These are phyloP conservation scores for Saguinus imperator DNA, from an alignment of 2,113 vertebrate genomes.

Conservation along the genomic window DNA sequence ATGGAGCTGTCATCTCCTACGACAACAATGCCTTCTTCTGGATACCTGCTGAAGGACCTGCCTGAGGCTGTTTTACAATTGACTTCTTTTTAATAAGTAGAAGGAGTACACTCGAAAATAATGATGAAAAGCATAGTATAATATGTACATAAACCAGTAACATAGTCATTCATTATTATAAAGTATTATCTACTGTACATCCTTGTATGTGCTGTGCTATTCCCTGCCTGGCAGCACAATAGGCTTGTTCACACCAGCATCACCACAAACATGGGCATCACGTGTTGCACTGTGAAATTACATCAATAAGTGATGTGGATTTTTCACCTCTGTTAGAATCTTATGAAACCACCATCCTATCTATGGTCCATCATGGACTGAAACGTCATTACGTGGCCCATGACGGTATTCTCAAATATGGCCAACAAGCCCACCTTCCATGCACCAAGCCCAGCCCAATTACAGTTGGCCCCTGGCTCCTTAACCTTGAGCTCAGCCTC, in stretches of 20 bases:
- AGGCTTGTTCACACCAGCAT: not conserved
- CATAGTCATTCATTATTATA: not conserved
- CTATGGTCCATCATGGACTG: not conserved
- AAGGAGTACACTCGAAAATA: not conserved
- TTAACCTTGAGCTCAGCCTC: not conserved
- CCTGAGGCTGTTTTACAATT: not conserved
- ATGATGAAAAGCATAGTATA: not conserved
- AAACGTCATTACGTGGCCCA: not conserved
- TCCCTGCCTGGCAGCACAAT: not conserved
- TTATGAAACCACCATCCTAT: accelerated
- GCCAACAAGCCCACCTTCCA: accelerated
- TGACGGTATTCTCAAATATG: too few relatives aligned
- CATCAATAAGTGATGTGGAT: not conserved
- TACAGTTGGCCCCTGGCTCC: not conserved
- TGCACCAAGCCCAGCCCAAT: accelerated
- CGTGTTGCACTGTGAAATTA: not conserved
- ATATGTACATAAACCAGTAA: not conserved
- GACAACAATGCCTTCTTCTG: not conserved
- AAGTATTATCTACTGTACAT: not conserved
- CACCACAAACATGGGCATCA: not conserved
- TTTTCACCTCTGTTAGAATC: not conserved
- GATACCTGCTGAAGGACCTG: not conserved
- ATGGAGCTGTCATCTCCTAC: not conserved
- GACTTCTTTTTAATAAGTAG: not conserved
- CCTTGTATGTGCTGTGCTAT: not conserved